These are phyloP conservation scores for Plodia interpunctella DNA, from an alignment of 1,140 invertebrate species.

Conservation along the genomic window DNA sequence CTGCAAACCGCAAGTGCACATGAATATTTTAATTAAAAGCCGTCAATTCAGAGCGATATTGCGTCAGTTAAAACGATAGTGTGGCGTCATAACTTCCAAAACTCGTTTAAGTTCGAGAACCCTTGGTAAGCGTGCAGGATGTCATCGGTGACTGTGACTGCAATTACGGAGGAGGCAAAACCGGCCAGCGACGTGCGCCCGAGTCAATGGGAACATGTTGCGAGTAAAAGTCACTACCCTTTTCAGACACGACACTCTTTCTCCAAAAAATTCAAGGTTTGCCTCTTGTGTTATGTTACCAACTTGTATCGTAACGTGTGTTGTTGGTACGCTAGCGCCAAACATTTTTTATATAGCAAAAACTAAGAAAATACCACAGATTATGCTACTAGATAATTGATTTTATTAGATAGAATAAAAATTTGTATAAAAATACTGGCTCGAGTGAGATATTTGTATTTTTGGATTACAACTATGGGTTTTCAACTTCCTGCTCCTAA, in stretches of 20 bases:
- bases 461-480: no score
- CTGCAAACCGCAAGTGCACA: neutral
- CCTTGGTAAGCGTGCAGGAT: conserved; percentile 5
- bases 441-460: no score
- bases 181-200: neutral
- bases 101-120: conserved; percentile 7
- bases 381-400: no score
- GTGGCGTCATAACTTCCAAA: neutral
- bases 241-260: neutral
- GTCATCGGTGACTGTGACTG: conserved; percentile 6
- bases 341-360: no score
- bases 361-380: no score
- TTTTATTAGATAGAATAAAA: no score
- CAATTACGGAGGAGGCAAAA: conserved; percentile 9
- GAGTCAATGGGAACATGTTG: neutral
- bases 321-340: no score
- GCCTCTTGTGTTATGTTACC: no score
- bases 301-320: no score
- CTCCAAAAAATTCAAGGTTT: neutral
- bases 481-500: no score
- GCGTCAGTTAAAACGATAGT: neutral
- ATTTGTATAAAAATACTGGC: no score
- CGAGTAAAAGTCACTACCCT: conserved; percentile 6
- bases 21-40: conserved; percentile 7
- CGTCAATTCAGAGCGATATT: neutral